Conservation (phyloP, 2,888 invertebrate species). For the Drosophila bunnanda region DNA sequence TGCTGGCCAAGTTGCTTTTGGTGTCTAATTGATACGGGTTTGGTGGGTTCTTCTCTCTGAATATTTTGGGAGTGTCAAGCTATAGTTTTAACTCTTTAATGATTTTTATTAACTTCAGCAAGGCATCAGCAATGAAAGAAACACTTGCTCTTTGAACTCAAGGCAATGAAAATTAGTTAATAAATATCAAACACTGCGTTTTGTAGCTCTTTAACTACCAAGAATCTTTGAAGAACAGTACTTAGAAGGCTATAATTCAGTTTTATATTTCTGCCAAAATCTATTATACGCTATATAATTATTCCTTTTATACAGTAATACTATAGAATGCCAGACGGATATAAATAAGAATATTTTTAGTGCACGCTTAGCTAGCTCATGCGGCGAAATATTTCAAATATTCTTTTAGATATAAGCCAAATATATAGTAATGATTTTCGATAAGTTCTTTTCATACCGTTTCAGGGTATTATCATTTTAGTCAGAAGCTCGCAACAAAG, state of each 20-base stretch:
- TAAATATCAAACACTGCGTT: neutral
- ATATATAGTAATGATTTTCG: neutral
- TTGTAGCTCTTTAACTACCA: neutral
- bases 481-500: too few species aligned
- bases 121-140: neutral
- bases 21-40: slow-evolving; percentile 1
- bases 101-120: neutral
- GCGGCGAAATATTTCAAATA: neutral
- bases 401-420: neutral
- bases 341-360: slow-evolving; percentile 1
- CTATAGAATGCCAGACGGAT: neutral
- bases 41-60: neutral
- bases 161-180: neutral
- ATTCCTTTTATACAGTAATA: slow-evolving; percentile 7
- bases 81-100: neutral
- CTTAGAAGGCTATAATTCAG: neutral
- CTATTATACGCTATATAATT: neutral
- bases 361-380: slow-evolving; percentile 5
- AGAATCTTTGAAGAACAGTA: neutral
- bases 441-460: neutral
- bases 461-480: too few species aligned
- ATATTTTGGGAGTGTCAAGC: too few species aligned
- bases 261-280: neutral
- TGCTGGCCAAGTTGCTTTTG: slow-evolving; percentile 1
- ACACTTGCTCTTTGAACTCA: neutral